Evolutionary conservation across 1,140 invertebrate genomes (phyloP).

Genomic region (Pristionchus pacificus): DNA sequence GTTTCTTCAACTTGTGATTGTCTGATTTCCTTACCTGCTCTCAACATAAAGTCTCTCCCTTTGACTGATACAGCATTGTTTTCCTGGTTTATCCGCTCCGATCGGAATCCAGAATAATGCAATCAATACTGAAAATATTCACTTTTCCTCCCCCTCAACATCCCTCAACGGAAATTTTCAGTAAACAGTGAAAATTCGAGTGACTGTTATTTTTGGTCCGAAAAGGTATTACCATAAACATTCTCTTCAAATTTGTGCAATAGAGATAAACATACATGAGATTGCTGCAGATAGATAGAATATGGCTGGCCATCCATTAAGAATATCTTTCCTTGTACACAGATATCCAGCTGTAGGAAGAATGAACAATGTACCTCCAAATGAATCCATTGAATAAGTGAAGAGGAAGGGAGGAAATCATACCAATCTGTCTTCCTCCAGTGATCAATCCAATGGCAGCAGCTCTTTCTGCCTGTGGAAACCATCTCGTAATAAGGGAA

Average conservation of each 20-base stretch:
- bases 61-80: slow-evolving; percentile 53
- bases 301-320: slow-evolving; percentile 55
- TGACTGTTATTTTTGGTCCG: too few species aligned
- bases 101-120: slow-evolving; percentile 53
- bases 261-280: slow-evolving; percentile 34
- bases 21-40: slow-evolving; percentile 48
- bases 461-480: slow-evolving; percentile 48
- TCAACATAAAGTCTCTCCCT: slow-evolving; percentile 52
- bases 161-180: too few species aligned
- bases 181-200: too few species aligned
- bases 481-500: slow-evolving; percentile 55
- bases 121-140: not conserved
- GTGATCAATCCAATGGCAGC: slow-evolving; percentile 57
- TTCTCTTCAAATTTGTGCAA: not conserved
- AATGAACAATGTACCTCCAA: slow-evolving; percentile 55
- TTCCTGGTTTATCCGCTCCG: slow-evolving; percentile 54
- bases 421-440: slow-evolving; percentile 52
- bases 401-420: slow-evolving; percentile 10
- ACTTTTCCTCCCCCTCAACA: too few species aligned
- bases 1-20: too few species aligned
- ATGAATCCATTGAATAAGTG: too few species aligned
- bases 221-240: too few species aligned
- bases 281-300: slow-evolving; percentile 52
- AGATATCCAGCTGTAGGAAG: slow-evolving; percentile 55
- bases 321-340: slow-evolving; percentile 51